Evolutionary conservation across 1,140 invertebrate genomes (phyloP), one percentile per base, ranked within the genome.

Genomic region (Dinothrombium tinctorium): DNA sequence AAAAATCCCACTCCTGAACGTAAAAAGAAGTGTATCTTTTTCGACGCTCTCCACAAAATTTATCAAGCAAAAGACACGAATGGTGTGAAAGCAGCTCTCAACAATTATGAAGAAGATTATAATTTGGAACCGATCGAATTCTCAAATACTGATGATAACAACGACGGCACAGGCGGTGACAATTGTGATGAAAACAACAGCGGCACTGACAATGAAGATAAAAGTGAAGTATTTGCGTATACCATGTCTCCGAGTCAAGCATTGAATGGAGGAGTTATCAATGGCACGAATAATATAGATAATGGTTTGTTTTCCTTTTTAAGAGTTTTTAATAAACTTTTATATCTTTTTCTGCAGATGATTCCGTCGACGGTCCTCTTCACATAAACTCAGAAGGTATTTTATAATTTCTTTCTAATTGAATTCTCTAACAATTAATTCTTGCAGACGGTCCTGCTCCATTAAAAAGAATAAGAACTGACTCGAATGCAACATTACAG

Each of bases 1-100:
- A 47, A 41, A 33, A 44, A 44, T 41, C 41, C 46, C 1, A 44
- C 41, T n/a, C 28, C 38, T 19, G 46, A 47, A 25, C 26, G 46
- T 2, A 37, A 35, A n/a, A 43, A 44, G n/a, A 47, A 47, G 29
- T 47, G 46, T 29, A 44, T 45, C 19, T 47, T 47, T 38, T 47
- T 47, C 22, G 42, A 47, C 21, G 41, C 42, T 8, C n/a, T 47
- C 14, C 36, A 47, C 32, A 35, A 33, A 24, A 47, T 47, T 23
- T 47, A 45, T 47, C 41, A 45, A 20, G 46, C 46, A 17, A 43
- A 47, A 38, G 29, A 43, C 31, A 14, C 25, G 6, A 43, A 45
- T 29, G 26, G 14, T 19, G 37, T 41, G 2, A 36, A 17, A 37
- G 15, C 21, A 7, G 42, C 29, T 2, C 25, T 37, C 24, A 42